phyloP scores from a whole-genome alignment of 2,113 vertebrate genomes.

The Tenrec ecaudatus region DNA sequence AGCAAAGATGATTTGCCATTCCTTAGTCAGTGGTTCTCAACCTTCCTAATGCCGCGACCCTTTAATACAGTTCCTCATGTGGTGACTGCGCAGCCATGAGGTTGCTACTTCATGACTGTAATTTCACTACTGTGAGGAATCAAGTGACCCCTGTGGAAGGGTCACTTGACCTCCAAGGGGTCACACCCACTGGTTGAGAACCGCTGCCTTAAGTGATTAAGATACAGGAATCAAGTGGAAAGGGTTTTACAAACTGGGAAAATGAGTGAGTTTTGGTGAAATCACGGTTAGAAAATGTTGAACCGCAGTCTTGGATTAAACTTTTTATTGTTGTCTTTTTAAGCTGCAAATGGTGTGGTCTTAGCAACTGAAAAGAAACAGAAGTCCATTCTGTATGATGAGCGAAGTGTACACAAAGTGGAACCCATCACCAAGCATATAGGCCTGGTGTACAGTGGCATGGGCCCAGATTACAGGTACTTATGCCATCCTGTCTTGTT shows the following conservation, averaged over 20 bases:
- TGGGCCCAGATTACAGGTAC: conserved; percentile 99
- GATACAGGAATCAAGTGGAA: not conserved
- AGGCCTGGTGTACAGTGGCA: conserved; percentile 99
- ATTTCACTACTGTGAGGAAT: too few species aligned
- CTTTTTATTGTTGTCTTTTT: conserved; percentile 74
- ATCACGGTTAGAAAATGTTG: not conserved
- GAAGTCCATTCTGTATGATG: conserved; percentile 98
- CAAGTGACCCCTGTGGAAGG: too few species aligned
- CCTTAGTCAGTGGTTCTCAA: too few species aligned
- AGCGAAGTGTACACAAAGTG: conserved; percentile 99
- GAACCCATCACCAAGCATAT: conserved; percentile 99
- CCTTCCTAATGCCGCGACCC: too few species aligned
- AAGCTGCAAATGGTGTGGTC: conserved; percentile 98
- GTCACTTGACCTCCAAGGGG: too few species aligned
- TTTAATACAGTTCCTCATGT: too few species aligned
- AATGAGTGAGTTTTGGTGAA: conserved; percentile 28
- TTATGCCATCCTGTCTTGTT: not conserved
- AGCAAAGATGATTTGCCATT: not conserved
- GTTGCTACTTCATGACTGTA: too few species aligned
- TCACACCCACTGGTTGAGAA: too few species aligned
- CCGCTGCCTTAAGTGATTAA: conserved; percentile 28
- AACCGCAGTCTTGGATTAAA: not conserved
- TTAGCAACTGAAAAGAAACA: conserved; percentile 99
- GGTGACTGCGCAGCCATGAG: too few species aligned
- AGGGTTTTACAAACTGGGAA: conserved; percentile 27